Evolutionary conservation across 2,888 invertebrate genomes (phyloP).

Genomic region (Dryococelus australis): DNA sequence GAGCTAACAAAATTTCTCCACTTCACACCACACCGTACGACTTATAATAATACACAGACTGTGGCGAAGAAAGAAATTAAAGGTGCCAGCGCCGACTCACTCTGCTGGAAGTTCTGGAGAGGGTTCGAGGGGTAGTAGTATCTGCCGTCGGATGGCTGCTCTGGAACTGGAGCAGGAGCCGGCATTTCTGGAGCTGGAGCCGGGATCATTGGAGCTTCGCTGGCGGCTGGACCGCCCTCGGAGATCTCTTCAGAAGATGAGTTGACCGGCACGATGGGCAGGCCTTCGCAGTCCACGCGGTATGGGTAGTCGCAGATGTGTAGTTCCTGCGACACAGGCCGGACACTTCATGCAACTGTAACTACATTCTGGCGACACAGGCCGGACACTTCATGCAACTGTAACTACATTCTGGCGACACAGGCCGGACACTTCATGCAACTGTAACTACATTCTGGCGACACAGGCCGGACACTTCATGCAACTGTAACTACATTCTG

Average conservation of each 20-base stretch:
- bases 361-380: conserved; percentile 43
- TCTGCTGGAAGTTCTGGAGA: conserved; percentile 46
- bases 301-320: conserved; percentile 71
- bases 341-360: background rate
- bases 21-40: too few species aligned
- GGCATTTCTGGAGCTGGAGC: conserved; percentile 20
- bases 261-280: conserved; percentile 45
- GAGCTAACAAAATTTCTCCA: too few species aligned
- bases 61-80: too few species aligned
- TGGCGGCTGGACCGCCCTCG: conserved; percentile 34
- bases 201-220: background rate
- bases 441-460: conserved; percentile 57
- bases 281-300: conserved; percentile 66
- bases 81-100: conserved; percentile 21
- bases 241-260: conserved; percentile 39
- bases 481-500: conserved; percentile 55
- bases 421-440: background rate
- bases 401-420: conserved; percentile 58
- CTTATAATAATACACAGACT: too few species aligned
- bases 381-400: background rate
- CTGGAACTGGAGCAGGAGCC: background rate
- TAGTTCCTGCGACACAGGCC: conserved; percentile 60
- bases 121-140: conserved; percentile 42
- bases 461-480: conserved; percentile 43
- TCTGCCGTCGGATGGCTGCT: conserved; percentile 29